Evolutionary conservation across 2,113 vertebrate genomes (phyloP).

Genomic region (Thunnus maccoyii): DNA sequence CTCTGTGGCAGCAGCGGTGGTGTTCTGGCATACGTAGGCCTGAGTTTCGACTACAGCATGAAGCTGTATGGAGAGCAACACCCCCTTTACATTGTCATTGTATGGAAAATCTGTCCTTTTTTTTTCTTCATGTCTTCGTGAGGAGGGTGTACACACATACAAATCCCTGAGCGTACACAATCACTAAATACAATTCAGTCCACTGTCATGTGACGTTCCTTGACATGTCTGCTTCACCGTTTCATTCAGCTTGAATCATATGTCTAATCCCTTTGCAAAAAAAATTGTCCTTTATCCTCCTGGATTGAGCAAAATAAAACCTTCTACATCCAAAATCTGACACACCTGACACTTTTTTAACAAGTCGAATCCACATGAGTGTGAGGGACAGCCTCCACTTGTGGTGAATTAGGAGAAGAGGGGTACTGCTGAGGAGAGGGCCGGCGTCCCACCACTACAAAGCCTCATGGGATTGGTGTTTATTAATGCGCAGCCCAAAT

Average conservation of each 20-base stretch:
- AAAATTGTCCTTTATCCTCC: background rate
- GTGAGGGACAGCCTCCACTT: conserved; percentile 83
- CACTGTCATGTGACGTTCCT: background rate
- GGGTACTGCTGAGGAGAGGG: conserved; percentile 29
- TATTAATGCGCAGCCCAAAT: conserved; percentile 82
- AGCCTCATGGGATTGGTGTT: conserved; percentile 81
- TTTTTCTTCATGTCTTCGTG: conserved; percentile 30
- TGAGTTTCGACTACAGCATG: conserved; percentile 25
- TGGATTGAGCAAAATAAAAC: conserved; percentile 2
- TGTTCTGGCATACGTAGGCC: conserved; percentile 61
- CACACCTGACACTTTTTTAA: conserved; percentile 41
- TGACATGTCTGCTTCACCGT: background rate
- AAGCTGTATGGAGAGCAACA: conserved; percentile 55
- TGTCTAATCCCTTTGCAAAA: background rate
- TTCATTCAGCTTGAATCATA: background rate
- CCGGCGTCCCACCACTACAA: conserved; percentile 56
- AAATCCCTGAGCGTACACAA: conserved; percentile 31
- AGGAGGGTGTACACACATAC: conserved; percentile 10
- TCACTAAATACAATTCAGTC: conserved; percentile 15
- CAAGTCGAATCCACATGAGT: background rate
- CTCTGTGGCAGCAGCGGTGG: conserved; percentile 45
- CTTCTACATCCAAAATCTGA: background rate
- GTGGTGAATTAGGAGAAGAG: conserved; percentile 84
- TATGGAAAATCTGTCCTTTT: conserved; percentile 57
- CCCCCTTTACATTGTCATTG: conserved; percentile 66